A percentile compares a stretch with the other conserved stretches of the same genome.
Conservation (phyloP, 2,113 vertebrate species). For the Cinclus cinclus region DNA sequence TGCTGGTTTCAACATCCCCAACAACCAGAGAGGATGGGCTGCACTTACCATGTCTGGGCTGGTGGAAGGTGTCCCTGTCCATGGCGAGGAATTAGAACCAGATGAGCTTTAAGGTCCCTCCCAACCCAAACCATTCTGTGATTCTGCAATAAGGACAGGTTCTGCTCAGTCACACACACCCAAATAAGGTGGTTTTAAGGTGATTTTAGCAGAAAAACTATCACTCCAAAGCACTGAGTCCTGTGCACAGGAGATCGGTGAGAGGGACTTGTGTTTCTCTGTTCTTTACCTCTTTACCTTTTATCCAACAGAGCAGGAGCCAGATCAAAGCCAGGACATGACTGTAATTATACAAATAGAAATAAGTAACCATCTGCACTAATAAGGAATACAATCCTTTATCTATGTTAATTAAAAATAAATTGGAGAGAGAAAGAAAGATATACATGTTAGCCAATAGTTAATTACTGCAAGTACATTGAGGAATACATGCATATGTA, state of each 20-base stretch:
- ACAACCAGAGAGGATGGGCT: background rate
- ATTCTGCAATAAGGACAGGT: background rate
- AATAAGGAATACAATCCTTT: background rate
- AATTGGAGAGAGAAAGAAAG: background rate
- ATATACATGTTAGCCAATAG: background rate
- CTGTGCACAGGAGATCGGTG: too few relatives aligned
- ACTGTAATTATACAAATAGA: background rate
- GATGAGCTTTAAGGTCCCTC: background rate
- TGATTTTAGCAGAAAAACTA: background rate
- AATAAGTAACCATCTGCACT: background rate
- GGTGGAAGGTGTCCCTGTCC: background rate
- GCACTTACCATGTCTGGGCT: background rate
- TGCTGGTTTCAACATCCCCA: background rate
- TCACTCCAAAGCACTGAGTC: background rate
- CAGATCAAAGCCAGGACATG: background rate
- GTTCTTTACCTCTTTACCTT: background rate
- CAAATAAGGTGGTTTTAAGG: background rate
- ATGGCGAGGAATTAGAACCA: background rate
- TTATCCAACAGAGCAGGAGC: background rate
- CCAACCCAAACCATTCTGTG: background rate
- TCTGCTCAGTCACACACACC: background rate
- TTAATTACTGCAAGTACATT: background rate
- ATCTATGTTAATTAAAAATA: constrained; percentile 13
- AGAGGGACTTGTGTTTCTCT: background rate
- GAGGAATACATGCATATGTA: background rate